These are phyloP conservation scores for Arbacia lixula DNA, from an alignment of 53 echinoderm and acorn worm genomes.

Conservation along the genomic window DNA sequence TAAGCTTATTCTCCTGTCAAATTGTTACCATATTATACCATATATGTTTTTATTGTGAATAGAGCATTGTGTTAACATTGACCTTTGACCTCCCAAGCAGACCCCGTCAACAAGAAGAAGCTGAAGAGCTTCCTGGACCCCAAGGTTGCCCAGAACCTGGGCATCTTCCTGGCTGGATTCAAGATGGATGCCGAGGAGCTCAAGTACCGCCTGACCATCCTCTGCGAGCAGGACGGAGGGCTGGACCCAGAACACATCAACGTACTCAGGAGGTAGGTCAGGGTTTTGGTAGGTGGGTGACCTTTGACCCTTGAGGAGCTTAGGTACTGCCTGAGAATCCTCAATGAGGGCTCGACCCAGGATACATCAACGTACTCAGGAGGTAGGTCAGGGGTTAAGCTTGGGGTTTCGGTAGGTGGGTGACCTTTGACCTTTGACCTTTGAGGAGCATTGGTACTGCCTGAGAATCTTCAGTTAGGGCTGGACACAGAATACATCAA, in stretches of 20 bases:
- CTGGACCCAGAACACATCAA: constrained; percentile 89
- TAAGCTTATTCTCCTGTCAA: too few relatives aligned
- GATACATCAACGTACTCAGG: constrained; percentile 88
- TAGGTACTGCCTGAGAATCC: constrained; percentile 81
- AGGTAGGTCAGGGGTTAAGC: constrained; percentile 68
- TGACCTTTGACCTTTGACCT: too few relatives aligned
- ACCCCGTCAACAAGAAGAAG: constrained; percentile 83
- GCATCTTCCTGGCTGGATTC: constrained; percentile 97
- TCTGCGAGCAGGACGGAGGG: constrained; percentile 88
- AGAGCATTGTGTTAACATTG: too few relatives aligned
- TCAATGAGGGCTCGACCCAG: constrained; percentile 81
- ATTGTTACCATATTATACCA: too few relatives aligned
- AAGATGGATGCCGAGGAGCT: constrained; percentile 97
- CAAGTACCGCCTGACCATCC: constrained; percentile 82
- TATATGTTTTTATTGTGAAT: too few relatives aligned
- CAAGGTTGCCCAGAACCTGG: constrained; percentile 97
- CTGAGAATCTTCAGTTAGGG: constrained; percentile 81
- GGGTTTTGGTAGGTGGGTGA: too few relatives aligned
- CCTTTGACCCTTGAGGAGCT: too few relatives aligned
- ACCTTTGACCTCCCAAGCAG: too few relatives aligned
- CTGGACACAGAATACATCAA: constrained; percentile 88
- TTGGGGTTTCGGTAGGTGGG: too few relatives aligned
- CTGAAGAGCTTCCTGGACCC: constrained; percentile 92
- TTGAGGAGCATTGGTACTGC: constrained; percentile 86
- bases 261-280: constrained; percentile 80